A percentile compares a stretch with the other conserved stretches of the same genome.
Evolutionary conservation across 53 echinoderm and acorn worm genomes (phyloP).

Genomic region (Echinometra lucunter): DNA sequence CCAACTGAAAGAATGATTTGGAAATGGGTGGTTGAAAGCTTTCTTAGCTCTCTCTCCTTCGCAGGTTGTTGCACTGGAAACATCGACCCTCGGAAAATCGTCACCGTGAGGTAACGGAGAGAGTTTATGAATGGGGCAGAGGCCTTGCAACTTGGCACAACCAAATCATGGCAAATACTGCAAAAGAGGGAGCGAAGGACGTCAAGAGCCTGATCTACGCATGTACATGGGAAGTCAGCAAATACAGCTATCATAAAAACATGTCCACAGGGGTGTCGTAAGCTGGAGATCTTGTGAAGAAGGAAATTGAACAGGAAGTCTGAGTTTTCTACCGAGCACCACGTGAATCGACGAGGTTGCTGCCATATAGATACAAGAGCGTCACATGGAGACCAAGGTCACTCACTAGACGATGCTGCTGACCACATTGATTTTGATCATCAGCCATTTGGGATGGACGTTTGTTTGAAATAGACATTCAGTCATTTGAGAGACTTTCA

Average conservation of each 20-base stretch:
- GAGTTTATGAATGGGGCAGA: conserved; percentile 56
- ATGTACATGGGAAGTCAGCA: background rate
- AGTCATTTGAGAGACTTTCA: no score
- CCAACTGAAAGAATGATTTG: background rate
- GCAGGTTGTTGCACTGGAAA: background rate
- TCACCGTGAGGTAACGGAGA: background rate
- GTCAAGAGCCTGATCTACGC: background rate
- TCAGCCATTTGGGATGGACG: background rate
- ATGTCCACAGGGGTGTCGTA: background rate
- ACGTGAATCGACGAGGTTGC: background rate
- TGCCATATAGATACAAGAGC: background rate
- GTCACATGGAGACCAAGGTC: background rate
- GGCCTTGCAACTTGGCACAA: conserved; percentile 10
- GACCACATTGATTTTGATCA: background rate
- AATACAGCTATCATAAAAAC: background rate
- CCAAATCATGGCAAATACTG: background rate
- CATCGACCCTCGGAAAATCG: conserved; percentile 4
- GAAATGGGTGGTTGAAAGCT: background rate
- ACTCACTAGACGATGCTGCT: background rate
- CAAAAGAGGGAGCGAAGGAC: background rate
- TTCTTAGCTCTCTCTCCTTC: background rate
- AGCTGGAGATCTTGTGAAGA: background rate
- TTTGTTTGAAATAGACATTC: no score
- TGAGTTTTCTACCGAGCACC: background rate
- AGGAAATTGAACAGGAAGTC: background rate